These are phyloP conservation scores for Hemistola chrysoprasaria DNA, from an alignment of 2,888 invertebrate species.

Conservation along the genomic window DNA sequence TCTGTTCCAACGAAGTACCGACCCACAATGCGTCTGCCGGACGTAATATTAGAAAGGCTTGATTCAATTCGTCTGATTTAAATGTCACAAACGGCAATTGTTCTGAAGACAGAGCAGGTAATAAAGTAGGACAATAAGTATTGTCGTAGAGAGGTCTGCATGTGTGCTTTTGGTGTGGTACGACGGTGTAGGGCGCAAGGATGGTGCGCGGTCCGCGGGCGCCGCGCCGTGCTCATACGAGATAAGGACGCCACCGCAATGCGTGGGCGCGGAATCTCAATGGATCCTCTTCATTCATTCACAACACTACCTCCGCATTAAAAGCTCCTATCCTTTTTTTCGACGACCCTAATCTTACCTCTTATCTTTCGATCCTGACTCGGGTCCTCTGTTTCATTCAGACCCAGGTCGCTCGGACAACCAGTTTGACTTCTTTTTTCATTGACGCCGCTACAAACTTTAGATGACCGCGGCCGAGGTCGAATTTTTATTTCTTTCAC, in stretches of 20 bases:
- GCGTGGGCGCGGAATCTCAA: constrained; percentile 77
- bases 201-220: constrained; percentile 28
- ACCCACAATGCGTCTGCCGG: constrained; percentile 3
- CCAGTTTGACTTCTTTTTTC: constrained; percentile 80
- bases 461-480: constrained; percentile 80
- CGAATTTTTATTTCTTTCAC: constrained; percentile 82
- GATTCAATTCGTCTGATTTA: constrained; percentile 44
- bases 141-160: constrained; percentile 8
- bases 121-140: constrained; percentile 11
- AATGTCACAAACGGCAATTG: constrained; percentile 56
- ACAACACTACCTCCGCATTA: constrained; percentile 78
- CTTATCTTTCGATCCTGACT: constrained; percentile 77
- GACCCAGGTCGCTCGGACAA: constrained; percentile 70
- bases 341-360: constrained; percentile 72
- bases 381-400: constrained; percentile 78
- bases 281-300: constrained; percentile 80
- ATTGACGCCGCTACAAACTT: constrained; percentile 78
- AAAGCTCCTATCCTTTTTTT: constrained; percentile 76
- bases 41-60: constrained; percentile 4
- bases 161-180: constrained; percentile 43
- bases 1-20: too few relatives aligned
- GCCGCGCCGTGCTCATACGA: constrained; percentile 39
- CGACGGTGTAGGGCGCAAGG: constrained; percentile 15
- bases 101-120: constrained; percentile 48
- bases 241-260: constrained; percentile 50